Percentiles rank a stretch among this genome's conserved stretches.
Evolutionary conservation across 2,113 vertebrate genomes (phyloP).

Genomic region (Tragelaphus buxtoni): DNA sequence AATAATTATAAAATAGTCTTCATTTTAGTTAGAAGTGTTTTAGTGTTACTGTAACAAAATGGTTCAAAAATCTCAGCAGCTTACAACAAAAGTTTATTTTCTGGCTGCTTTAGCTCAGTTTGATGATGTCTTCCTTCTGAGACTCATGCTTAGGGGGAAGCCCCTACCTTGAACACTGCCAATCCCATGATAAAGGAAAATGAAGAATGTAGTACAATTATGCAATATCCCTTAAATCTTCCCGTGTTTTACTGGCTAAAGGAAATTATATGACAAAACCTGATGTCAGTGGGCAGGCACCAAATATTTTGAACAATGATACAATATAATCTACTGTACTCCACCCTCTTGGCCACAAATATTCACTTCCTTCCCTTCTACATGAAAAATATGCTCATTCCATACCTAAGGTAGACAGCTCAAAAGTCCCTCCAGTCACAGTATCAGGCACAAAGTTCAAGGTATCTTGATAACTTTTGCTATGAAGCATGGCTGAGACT

Average conservation of each 20-base stretch:
- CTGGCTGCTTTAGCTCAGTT: background rate
- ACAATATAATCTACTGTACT: background rate
- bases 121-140: background rate
- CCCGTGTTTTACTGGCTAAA: background rate
- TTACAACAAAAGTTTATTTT: background rate
- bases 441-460: background rate
- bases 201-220: background rate
- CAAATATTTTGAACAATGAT: background rate
- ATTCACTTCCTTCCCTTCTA: background rate
- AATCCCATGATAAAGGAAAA: background rate
- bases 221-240: background rate
- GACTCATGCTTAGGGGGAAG: background rate
- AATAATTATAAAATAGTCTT: background rate
- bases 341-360: background rate
- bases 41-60: background rate
- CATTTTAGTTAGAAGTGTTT: background rate
- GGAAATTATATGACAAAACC: background rate
- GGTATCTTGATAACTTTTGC: background rate
- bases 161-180: background rate
- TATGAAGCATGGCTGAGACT: background rate
- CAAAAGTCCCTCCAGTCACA: background rate
- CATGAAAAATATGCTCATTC: background rate
- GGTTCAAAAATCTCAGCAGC: background rate
- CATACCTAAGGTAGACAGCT: background rate
- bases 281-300: background rate